Evolutionary conservation across 2,888 invertebrate species (phyloP).

Genomic region (Schizotus pectinicornis): DNA sequence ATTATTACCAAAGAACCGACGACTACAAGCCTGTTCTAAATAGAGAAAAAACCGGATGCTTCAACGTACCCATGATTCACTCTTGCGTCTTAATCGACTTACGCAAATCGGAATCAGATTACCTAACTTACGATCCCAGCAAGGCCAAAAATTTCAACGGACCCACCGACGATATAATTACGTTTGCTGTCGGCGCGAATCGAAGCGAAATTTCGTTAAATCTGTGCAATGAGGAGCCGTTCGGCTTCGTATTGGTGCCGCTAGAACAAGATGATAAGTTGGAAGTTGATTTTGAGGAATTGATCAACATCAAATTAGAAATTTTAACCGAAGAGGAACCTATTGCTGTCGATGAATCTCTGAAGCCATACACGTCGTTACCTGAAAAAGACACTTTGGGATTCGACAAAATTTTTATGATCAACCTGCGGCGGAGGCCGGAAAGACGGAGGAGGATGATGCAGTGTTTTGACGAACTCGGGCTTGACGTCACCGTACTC

Average conservation of each 20-base stretch:
- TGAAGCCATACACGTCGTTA: constrained; percentile 49
- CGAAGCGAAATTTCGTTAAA: constrained; percentile 68
- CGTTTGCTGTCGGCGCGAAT: constrained; percentile 85
- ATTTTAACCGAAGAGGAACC: constrained; percentile 64
- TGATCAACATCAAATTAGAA: constrained; percentile 72
- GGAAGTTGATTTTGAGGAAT: constrained; percentile 70
- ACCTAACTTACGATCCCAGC: constrained; percentile 75
- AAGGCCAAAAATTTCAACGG: constrained; percentile 71
- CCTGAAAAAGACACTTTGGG: constrained; percentile 68
- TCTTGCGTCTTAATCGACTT: constrained; percentile 84
- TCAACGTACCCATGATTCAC: constrained; percentile 90
- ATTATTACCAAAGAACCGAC: constrained; percentile 83
- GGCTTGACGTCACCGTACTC: constrained; percentile 76
- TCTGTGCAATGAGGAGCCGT: constrained; percentile 81
- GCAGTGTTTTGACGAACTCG: constrained; percentile 77
- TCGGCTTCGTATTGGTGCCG: constrained; percentile 85
- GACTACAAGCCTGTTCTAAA: constrained; percentile 83
- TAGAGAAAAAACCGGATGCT: constrained; percentile 73
- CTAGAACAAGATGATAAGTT: constrained; percentile 72
- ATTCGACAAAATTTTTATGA: constrained; percentile 86
- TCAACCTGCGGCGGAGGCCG: constrained; percentile 84
- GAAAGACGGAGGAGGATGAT: constrained; percentile 84
- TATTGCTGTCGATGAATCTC: constrained; percentile 56
- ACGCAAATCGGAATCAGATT: constrained; percentile 62
- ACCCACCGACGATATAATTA: constrained; percentile 85